Evolutionary conservation across 1,140 invertebrate genomes (phyloP), one percentile per base, ranked within the genome.

Genomic region (Drosophila malerkotliana): DNA sequence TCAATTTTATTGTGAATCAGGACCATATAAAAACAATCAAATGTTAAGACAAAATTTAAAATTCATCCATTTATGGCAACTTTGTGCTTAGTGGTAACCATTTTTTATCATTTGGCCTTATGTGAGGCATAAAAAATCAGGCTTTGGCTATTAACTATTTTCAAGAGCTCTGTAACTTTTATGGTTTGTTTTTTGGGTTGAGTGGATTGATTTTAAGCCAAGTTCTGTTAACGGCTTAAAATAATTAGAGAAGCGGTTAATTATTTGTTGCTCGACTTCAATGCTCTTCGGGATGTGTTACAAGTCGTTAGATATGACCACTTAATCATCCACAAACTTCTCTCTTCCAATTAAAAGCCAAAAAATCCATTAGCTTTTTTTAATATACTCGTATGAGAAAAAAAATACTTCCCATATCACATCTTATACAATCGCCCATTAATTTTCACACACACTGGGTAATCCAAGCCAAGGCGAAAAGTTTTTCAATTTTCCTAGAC

Each of bases 401-500:
- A 52, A 68, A 60, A 58, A 49, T 34, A 8, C 55, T 69, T 67
- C 45, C 44, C 51, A 56, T 54, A 77, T 77, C 57, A 63, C 53
- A 54, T 71, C 82, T 87, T 85, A 60, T 74, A 81, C 81, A 85
- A 85, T 78, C 82, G 44, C 24, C 64, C 58, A 85, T 85, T 69
- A 72, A 87, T 83, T 82, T 71, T 51, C 51, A 14, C 37, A 52
- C 56, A 34, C 26, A 37, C 28, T 44, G 14, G 4, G 41, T 26
- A 41, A 32, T 28, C 48, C 32, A 14, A 48, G 45, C 24, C 41
- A 37, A n/a, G 28, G 39, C 41, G 15, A 61, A 69, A 84, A 78
- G 58, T 87, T 87, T 88, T 87, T 87, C 78, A 87, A 87, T 87
- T 87, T 87, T 78, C 68, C 54, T 24, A 37, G 59, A 52, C 71